Conservation (phyloP, 1,140 invertebrate genomes). For the Wasmannia auropunctata region DNA sequence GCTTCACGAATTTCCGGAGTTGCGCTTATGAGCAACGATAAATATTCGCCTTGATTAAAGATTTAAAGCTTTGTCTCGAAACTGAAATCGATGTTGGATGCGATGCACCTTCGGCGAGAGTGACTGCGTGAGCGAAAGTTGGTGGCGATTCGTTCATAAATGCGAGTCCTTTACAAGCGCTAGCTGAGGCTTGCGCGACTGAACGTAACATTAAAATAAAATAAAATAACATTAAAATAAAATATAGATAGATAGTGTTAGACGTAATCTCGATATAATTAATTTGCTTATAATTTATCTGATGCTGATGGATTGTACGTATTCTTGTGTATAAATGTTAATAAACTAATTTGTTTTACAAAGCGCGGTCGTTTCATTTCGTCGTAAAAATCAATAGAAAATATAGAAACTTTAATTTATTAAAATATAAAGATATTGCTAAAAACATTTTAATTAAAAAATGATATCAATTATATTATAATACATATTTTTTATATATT, state of each 20-base stretch:
- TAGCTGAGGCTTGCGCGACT: constrained; percentile 43
- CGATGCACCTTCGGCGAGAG: constrained; percentile 44
- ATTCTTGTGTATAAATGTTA: constrained; percentile 79
- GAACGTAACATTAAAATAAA: constrained; percentile 62
- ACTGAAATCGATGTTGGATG: constrained; percentile 55
- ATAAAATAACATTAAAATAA: constrained; percentile 43
- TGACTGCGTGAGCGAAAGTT: constrained; percentile 46
- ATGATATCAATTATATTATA: background rate
- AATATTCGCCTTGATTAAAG: background rate
- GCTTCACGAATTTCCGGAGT: background rate
- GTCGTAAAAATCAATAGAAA: background rate
- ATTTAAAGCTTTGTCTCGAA: constrained; percentile 32
- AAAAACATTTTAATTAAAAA: background rate
- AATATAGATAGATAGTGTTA: constrained; percentile 51
- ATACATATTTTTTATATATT: background rate
- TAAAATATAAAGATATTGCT: background rate
- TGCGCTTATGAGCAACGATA: background rate
- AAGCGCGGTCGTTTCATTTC: background rate
- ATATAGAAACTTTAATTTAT: background rate
- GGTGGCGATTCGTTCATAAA: constrained; percentile 40
- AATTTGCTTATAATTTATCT: constrained; percentile 81
- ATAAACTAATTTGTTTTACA: constrained; percentile 76
- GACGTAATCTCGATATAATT: constrained; percentile 63
- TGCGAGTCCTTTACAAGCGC: constrained; percentile 35
- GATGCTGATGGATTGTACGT: constrained; percentile 78